Evolutionary conservation across 2,888 invertebrate genomes (phyloP), one percentile per base, ranked within the genome.

Genomic region (Eledona agricola): DNA sequence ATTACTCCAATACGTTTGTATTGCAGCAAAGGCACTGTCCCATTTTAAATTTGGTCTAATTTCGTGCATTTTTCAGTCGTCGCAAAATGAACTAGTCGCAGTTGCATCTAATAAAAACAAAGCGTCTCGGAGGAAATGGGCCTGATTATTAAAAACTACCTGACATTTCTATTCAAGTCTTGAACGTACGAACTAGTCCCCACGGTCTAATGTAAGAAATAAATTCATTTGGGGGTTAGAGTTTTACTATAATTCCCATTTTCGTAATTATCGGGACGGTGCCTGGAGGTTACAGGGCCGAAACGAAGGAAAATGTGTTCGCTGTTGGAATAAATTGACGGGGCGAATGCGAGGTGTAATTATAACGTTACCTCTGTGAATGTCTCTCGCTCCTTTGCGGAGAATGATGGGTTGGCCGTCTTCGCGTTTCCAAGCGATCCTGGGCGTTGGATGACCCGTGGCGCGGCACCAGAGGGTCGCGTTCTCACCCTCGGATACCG

Each of bases 381-480:
- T 71, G 46, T 80, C 79, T 45, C 78, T 70, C 9, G 71, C 63
- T 23, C 77, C 77, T 52, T 75, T 72, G 40, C 78, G 73, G 13
- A 81, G 64, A 11, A 78, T 61, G 47, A 81, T 77, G 19, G 77
- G 76, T 29, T 78, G 77, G 1, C 79, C 79, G 65, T 84, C 83
- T 66, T 85, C 85, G 29, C 84, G 75, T 59, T 79, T 78, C 85
- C 85, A 85, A 32, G 80, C 75, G 38, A 84, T 81, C 47, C 80
- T 76, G 0, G 90, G 90, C 6, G 80, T 75, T 0, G 90, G 90
- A 66, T 88, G 83, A 3, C 90, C 90, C 37, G 84, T 84, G 5
- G 89, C 89, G 66, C 79, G 83, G 73, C 90, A 90, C 58, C 84
- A 82, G 31, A 90, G 78, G 28, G 87, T 87, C 9, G 87, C 84